phyloP scores from a whole-genome alignment of 1,140 invertebrate genomes.

The Drosophila gunungcola region DNA sequence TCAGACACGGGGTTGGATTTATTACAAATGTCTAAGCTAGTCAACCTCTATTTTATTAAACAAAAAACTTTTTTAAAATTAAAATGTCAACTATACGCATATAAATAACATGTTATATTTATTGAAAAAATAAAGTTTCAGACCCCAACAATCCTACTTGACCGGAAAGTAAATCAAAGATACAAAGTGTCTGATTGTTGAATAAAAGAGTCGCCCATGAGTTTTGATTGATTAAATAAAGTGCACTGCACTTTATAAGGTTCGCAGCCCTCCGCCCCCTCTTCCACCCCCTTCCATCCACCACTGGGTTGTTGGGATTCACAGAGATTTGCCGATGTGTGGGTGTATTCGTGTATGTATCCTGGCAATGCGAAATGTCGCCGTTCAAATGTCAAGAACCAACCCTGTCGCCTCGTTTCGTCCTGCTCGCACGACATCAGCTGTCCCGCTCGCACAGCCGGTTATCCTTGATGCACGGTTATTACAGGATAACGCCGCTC shows the following conservation, averaged over 20 bases:
- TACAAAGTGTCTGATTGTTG: slow-evolving; percentile 31
- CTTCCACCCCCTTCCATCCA: background rate
- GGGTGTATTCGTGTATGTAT: slow-evolving; percentile 38
- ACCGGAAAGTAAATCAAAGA: slow-evolving; percentile 9
- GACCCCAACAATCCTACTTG: too few relatives aligned
- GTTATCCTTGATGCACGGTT: slow-evolving; percentile 68
- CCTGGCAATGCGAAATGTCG: slow-evolving; percentile 73
- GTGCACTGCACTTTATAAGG: slow-evolving; percentile 73
- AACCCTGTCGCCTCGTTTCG: slow-evolving; percentile 64
- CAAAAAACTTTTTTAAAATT: too few relatives aligned
- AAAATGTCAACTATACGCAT: too few relatives aligned
- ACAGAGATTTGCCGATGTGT: slow-evolving; percentile 18
- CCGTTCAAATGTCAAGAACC: slow-evolving; percentile 83
- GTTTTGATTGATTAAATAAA: slow-evolving; percentile 83
- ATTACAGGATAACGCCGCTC: slow-evolving; percentile 73
- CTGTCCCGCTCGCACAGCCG: slow-evolving; percentile 23
- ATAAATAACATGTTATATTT: too few relatives aligned
- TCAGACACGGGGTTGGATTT: too few relatives aligned
- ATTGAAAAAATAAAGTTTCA: too few relatives aligned
- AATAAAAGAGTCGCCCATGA: slow-evolving; percentile 44
- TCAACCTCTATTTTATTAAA: too few relatives aligned
- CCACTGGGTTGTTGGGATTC: slow-evolving; percentile 5
- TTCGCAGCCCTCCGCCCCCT: slow-evolving; percentile 1
- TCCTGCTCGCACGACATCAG: slow-evolving; percentile 41
- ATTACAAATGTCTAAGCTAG: too few relatives aligned